Evolutionary conservation across 1,140 invertebrate genomes (phyloP), one percentile per base, ranked within the genome.

Genomic region (Drusus annulatus): DNA sequence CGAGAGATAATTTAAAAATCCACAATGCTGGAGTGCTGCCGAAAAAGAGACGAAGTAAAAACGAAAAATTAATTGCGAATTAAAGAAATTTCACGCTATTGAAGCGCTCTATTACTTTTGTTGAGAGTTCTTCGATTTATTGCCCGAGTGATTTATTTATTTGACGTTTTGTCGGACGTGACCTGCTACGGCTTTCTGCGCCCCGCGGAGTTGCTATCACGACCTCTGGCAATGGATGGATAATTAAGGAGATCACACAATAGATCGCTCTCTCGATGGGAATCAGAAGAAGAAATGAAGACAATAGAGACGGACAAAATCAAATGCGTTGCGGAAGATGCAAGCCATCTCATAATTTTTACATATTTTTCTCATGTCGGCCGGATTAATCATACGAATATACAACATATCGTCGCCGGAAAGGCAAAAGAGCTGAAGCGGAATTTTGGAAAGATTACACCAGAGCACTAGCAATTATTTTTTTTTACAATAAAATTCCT

Each of bases 181-280:
- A 16, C 62, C 62, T 28, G 62, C 21, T 31, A 60, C 16, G n/a
- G 36, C 62, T 65, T 65, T 65, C 62, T 65, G 62, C 62, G 8
- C 23, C 28, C 23, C 62, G 2, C 13, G 62, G 36, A 8, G 36
- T 2, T 45, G 36, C 0, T 25, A 28, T 60, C 56, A 7, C 23
- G 56, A 65, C 62, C 62, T 25, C 23, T 16, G 16, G 62, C 16
- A n/a, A 65, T 25, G 62, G 16, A 31, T 28, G 62, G 16, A 25
- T 65, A 21, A 28, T 65, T 16, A 45, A 45, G 10, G 36, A 45
- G 36, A 65, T 65, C 23, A 31, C 56, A 60, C 56, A 58, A 58
- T 58, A 63, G 60, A 63, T 63, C 3, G 60, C 60, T 25, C 28
- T n/a, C n/a, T n/a, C n/a, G 62, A 65, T 65, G 21, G 3, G 21